These are phyloP conservation scores for Muscina levida DNA, from an alignment of 2,888 invertebrate species.

Conservation along the genomic window DNA sequence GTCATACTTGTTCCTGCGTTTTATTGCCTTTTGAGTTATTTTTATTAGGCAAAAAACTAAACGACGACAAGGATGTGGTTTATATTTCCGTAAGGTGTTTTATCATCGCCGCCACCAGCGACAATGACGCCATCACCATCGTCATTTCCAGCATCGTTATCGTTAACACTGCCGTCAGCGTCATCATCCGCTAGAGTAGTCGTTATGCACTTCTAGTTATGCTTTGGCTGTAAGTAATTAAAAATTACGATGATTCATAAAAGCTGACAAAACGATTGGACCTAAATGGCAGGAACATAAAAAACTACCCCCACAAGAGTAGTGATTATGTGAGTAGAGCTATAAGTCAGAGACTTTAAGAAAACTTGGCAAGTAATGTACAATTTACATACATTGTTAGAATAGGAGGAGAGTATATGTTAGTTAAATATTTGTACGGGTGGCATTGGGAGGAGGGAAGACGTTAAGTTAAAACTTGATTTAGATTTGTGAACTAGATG, in stretches of 20 bases:
- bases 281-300: not conserved
- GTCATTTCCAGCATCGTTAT: constrained; percentile 5
- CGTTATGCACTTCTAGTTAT: constrained; percentile 28
- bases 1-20: not conserved
- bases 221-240: constrained; percentile 53
- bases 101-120: constrained; percentile 40
- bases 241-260: constrained; percentile 65
- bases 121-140: not conserved
- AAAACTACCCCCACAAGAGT: not conserved
- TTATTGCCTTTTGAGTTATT: constrained; percentile 21
- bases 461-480: too few species aligned
- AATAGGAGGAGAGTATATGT: too few species aligned
- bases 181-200: constrained; percentile 1
- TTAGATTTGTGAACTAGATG: too few species aligned
- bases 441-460: too few species aligned
- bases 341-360: not conserved
- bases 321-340: constrained; percentile 19
- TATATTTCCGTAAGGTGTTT: constrained; percentile 63
- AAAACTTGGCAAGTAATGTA: not conserved
- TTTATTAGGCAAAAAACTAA: constrained; percentile 43
- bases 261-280: constrained; percentile 30
- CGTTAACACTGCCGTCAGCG: not conserved
- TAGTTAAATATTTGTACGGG: too few species aligned
- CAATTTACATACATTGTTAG: too few species aligned
- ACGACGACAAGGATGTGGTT: constrained; percentile 57